These are phyloP conservation scores for Calypte anna DNA, from an alignment of 2,113 vertebrate species.

Conservation along the genomic window DNA sequence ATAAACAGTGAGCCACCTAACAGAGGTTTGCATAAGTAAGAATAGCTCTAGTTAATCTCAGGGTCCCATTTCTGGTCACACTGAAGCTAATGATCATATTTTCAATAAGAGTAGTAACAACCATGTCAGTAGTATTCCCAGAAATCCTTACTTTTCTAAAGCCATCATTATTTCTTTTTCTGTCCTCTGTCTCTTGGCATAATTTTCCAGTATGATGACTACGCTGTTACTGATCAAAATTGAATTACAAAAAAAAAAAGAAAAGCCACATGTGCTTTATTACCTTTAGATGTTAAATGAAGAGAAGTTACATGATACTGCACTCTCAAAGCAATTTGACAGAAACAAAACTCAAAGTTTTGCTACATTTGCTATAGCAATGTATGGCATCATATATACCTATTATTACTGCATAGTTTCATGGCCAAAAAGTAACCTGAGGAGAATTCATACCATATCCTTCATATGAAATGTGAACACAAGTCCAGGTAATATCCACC, in stretches of 20 bases:
- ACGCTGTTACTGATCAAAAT: not conserved
- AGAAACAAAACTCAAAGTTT: not conserved
- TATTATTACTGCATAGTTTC: not conserved
- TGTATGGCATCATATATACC: not conserved
- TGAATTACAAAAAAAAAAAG: not conserved
- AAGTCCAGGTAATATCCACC: not conserved
- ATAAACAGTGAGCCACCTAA: not conserved
- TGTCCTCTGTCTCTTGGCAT: not conserved
- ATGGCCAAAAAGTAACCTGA: slow-evolving; percentile 15
- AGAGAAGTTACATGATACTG: not conserved
- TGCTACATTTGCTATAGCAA: not conserved
- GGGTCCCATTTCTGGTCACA: not conserved
- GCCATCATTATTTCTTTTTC: not conserved
- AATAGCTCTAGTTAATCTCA: not conserved
- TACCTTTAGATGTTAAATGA: not conserved
- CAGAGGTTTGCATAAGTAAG: not conserved
- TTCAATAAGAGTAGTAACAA: not conserved
- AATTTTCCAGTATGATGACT: not conserved
- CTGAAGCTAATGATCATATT: not conserved
- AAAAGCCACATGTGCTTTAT: not conserved
- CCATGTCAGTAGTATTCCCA: accelerated
- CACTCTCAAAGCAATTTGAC: not conserved
- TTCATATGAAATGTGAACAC: not conserved
- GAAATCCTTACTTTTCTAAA: not conserved
- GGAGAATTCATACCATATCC: not conserved